Percentiles rank a stretch among this genome's conserved stretches.
Conservation (phyloP, 2,113 vertebrate species). For the Baryphthengus martii region DNA sequence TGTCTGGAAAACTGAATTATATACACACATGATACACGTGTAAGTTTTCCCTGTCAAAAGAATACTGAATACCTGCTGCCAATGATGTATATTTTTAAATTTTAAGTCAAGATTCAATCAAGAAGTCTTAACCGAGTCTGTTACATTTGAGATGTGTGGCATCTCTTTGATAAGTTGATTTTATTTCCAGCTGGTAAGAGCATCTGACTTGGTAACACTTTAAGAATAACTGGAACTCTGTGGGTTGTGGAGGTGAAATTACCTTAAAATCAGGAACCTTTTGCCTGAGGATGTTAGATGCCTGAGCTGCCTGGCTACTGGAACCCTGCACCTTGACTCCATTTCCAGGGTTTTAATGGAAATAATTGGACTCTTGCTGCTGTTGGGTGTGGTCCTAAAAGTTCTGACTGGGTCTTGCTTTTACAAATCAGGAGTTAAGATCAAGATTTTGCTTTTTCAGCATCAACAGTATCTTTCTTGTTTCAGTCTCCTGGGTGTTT, state of each 20-base stretch:
- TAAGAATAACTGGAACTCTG: neutral
- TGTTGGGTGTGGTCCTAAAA: neutral
- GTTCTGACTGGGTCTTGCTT: neutral
- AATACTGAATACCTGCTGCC: neutral
- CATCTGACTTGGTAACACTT: neutral
- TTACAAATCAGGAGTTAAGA: neutral
- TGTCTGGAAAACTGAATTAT: neutral
- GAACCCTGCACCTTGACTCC: neutral
- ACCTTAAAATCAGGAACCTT: fast-evolving
- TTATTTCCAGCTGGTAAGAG: neutral
- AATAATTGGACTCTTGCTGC: neutral
- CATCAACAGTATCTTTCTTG: neutral
- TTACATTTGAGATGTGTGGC: neutral
- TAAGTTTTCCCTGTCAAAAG: neutral
- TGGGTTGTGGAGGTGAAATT: neutral
- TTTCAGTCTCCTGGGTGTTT: neutral
- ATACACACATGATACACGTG: fast-evolving
- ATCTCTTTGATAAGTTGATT: neutral
- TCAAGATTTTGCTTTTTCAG: neutral
- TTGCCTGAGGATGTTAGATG: neutral
- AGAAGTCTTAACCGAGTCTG: neutral
- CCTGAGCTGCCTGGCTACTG: neutral
- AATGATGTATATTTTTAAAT: neutral
- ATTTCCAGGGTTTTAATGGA: neutral
- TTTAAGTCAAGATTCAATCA: neutral